phyloP scores from a whole-genome alignment of 1,140 invertebrate genomes.

The Spodoptera litura region DNA sequence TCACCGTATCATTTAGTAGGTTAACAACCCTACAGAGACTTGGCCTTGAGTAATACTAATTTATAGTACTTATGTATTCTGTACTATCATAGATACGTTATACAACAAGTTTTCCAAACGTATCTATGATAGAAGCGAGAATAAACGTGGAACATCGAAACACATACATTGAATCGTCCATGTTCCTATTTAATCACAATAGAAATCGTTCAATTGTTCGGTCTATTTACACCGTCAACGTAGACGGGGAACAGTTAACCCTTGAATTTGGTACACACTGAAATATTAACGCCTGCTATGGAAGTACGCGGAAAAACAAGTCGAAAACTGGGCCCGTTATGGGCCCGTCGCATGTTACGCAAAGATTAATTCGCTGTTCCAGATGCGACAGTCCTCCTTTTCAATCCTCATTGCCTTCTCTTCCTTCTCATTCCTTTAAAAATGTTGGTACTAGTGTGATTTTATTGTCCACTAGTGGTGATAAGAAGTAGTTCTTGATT shows the following conservation, averaged over 20 bases:
- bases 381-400: conserved; percentile 46
- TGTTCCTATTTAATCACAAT: conserved; percentile 53
- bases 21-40: too few relatives aligned
- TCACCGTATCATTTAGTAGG: too few relatives aligned
- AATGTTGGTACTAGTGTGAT: too few relatives aligned
- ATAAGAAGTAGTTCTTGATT: too few relatives aligned
- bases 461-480: too few relatives aligned
- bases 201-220: conserved; percentile 62
- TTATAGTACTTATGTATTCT: too few relatives aligned
- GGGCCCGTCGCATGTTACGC: conserved; percentile 76
- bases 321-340: conserved; percentile 82
- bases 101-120: too few relatives aligned
- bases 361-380: conserved; percentile 68
- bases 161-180: conserved; percentile 7
- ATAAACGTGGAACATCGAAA: background rate
- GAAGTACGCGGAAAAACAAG: conserved; percentile 83
- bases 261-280: conserved; percentile 81
- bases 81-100: too few relatives aligned
- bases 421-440: too few relatives aligned
- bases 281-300: conserved; percentile 83
- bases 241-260: conserved; percentile 73
- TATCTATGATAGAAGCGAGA: background rate
- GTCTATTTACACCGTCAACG: conserved; percentile 60
- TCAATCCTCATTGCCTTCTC: too few relatives aligned
- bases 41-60: too few relatives aligned